Evolutionary conservation across 2,797 vertebrate genomes (phyloP).

Genomic region (Sciaenops ocellatus): DNA sequence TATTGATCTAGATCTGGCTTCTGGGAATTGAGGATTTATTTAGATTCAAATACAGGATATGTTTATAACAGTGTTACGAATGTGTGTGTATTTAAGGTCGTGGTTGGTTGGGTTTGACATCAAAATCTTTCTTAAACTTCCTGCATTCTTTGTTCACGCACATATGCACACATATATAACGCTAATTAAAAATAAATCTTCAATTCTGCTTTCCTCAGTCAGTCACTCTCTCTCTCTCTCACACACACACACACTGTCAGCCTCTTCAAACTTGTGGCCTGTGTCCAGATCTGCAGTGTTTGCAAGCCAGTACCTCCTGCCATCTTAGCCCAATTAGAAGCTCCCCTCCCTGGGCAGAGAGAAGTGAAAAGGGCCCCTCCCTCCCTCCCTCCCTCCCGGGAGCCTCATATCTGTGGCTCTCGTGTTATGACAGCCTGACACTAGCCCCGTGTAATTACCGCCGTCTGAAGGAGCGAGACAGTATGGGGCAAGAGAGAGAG

Average conservation of each 20-base stretch:
- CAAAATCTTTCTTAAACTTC: neutral
- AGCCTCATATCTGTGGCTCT: conserved; percentile 52
- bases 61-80: too few relatives aligned
- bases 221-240: conserved; percentile 3
- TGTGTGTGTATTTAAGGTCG: too few relatives aligned
- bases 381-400: conserved; percentile 5
- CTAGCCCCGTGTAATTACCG: conserved; percentile 67
- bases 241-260: conserved; percentile 41
- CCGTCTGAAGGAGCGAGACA: conserved; percentile 57
- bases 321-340: conserved; percentile 79
- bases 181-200: conserved; percentile 3
- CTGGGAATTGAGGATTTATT: neutral
- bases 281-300: conserved; percentile 70
- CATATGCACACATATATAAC: neutral
- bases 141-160: neutral
- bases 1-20: neutral
- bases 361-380: conserved; percentile 47
- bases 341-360: conserved; percentile 61
- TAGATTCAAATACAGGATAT: too few relatives aligned
- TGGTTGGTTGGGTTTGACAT: too few relatives aligned
- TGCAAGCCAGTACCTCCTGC: conserved; percentile 69
- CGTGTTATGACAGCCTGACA: conserved; percentile 75
- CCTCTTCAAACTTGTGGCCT: conserved; percentile 68
- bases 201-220: neutral
- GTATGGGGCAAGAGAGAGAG: conserved; percentile 36